Evolutionary conservation across 2,888 invertebrate genomes (phyloP).

Genomic region (Halocaridina rubra): DNA sequence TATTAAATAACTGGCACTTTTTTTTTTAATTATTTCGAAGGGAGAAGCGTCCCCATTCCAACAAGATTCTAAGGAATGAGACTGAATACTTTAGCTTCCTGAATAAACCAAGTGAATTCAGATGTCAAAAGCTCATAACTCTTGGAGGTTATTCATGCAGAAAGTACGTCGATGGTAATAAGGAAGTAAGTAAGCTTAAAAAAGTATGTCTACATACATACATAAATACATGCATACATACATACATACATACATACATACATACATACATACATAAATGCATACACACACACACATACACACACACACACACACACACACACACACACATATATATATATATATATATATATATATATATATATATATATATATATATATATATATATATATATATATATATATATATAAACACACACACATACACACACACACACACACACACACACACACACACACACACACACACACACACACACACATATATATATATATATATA

Average conservation of each 20-base stretch:
- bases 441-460: conserved; percentile 2
- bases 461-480: background rate
- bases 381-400: conserved; percentile 23
- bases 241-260: background rate
- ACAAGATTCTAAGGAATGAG: too few species aligned
- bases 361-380: conserved; percentile 26
- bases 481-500: conserved; percentile 7
- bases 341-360: conserved; percentile 26
- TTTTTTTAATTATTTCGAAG: too few species aligned
- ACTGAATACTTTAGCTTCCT: background rate
- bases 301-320: too few species aligned
- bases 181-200: background rate
- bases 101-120: background rate
- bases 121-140: background rate
- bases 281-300: background rate
- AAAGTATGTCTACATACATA: background rate
- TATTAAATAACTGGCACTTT: too few species aligned
- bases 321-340: conserved; percentile 6
- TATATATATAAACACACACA: conserved; percentile 28
- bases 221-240: too few species aligned
- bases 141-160: background rate
- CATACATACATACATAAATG: too few species aligned
- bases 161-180: background rate
- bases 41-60: too few species aligned
- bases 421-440: background rate